Percentiles rank a stretch among this genome's conserved stretches.
Conservation (phyloP, 53 echinoderm and acorn worm species). For the Crossaster papposus region DNA sequence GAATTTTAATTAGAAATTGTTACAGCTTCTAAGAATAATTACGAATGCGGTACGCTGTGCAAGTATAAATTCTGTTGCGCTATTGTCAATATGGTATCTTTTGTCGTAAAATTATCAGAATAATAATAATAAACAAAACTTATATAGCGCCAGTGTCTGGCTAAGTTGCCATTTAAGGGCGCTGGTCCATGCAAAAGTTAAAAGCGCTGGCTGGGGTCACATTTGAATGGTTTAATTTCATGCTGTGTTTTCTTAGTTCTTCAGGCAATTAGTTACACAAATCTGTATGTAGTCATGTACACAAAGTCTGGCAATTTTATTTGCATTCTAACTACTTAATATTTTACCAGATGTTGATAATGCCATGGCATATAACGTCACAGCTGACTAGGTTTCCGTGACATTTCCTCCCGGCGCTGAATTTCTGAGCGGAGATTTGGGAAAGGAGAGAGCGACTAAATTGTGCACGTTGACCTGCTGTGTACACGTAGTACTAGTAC, state of each 20-base stretch:
- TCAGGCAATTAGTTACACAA: too few species aligned
- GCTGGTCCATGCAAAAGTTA: too few species aligned
- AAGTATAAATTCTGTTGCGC: neutral
- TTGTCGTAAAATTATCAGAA: neutral
- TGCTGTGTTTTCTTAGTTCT: too few species aligned
- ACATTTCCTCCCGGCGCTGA: neutral
- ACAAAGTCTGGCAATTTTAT: neutral
- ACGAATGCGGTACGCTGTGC: neutral
- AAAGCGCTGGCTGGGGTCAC: too few species aligned
- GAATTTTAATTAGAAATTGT: neutral
- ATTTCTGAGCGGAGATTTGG: neutral
- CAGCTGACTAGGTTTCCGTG: neutral
- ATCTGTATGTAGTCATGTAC: neutral
- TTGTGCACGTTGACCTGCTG: too few species aligned
- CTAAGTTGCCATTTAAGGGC: too few species aligned
- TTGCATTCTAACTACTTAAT: neutral
- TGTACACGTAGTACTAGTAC: too few species aligned
- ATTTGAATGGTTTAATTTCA: too few species aligned
- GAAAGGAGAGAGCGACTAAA: neutral
- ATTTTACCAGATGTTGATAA: constrained; percentile 26
- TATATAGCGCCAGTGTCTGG: too few species aligned
- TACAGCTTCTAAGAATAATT: neutral
- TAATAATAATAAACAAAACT: too few species aligned
- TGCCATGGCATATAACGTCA: neutral
- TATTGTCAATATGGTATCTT: neutral